phyloP scores from a whole-genome alignment of 2,797 vertebrate species.

The Selene dorsalis region DNA sequence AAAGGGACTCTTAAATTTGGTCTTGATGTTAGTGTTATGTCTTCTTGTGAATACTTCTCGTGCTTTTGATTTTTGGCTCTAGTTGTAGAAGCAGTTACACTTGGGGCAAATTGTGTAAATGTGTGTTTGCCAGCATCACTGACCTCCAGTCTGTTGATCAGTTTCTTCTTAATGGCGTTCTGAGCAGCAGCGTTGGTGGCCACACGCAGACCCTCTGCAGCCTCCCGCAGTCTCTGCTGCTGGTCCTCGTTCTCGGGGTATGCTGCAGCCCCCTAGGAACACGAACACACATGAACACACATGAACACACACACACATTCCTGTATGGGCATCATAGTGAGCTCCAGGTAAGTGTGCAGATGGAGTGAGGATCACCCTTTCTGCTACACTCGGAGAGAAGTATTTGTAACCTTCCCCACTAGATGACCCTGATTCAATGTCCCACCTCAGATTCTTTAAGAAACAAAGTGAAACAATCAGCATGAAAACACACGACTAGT shows the following conservation, averaged over 20 bases:
- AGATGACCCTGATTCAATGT: too few species aligned
- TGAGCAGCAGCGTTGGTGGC: constrained; percentile 98
- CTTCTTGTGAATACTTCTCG: background rate
- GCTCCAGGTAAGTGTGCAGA: too few species aligned
- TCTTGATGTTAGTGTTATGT: background rate
- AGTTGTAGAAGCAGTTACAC: background rate
- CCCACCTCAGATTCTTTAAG: too few species aligned
- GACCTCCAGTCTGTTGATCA: constrained; percentile 94
- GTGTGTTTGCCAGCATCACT: constrained; percentile 9
- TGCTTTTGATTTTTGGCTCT: background rate
- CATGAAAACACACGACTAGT: too few species aligned
- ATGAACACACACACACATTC: constrained; percentile 11
- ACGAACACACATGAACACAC: constrained; percentile 16
- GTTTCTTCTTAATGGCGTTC: constrained; percentile 99
- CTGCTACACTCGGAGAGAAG: too few species aligned
- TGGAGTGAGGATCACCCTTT: too few species aligned
- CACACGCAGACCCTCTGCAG: constrained; percentile 94
- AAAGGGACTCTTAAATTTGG: constrained; percentile 18
- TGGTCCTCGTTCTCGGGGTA: constrained; percentile 98
- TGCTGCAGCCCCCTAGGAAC: constrained; percentile 92
- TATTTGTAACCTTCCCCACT: too few species aligned
- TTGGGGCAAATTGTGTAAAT: background rate
- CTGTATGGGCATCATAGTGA: too few species aligned
- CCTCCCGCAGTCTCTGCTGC: constrained; percentile 95
- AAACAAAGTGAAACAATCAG: too few species aligned